Evolutionary conservation across 2,888 invertebrate species (phyloP).

Genomic region (Leucoma salicis): DNA sequence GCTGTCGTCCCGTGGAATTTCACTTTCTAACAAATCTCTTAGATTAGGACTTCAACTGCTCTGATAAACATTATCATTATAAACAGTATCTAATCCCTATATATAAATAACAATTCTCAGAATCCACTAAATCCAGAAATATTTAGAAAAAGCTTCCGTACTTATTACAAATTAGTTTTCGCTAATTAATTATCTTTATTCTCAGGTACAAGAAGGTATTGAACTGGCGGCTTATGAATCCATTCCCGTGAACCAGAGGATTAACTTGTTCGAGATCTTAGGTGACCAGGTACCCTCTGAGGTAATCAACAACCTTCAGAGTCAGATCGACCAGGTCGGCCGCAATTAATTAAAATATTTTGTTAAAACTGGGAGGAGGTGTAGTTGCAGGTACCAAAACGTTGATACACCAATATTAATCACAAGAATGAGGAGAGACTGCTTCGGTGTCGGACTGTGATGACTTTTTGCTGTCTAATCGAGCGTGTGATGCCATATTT

Average conservation of each 20-base stretch:
- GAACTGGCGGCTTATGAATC: conserved; percentile 93
- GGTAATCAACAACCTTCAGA: conserved; percentile 93
- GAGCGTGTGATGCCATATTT: conserved; percentile 14
- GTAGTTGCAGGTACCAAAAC: conserved; percentile 9
- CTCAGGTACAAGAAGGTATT: conserved; percentile 90
- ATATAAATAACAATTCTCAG: no score
- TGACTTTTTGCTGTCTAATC: not conserved
- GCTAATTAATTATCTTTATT: not conserved
- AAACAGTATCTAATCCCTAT: no score
- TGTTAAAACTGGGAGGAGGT: conserved; percentile 23
- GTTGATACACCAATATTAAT: no score
- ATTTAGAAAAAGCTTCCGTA: no score
- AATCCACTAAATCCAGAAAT: no score
- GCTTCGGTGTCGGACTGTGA: no score
- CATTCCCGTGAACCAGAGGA: conserved; percentile 91
- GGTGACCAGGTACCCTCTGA: conserved; percentile 93
- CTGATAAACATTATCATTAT: no score
- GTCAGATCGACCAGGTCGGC: conserved; percentile 92
- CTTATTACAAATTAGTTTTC: not conserved
- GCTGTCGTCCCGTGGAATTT: no score
- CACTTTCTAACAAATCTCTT: no score
- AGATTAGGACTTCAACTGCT: no score
- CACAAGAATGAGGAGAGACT: no score
- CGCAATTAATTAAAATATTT: conserved; percentile 62
- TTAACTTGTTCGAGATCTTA: conserved; percentile 91